Percentiles rank a stretch among this genome's conserved stretches.
phyloP scores from a whole-genome alignment of 2,888 invertebrate genomes.

The Schizotus pectinicornis region DNA sequence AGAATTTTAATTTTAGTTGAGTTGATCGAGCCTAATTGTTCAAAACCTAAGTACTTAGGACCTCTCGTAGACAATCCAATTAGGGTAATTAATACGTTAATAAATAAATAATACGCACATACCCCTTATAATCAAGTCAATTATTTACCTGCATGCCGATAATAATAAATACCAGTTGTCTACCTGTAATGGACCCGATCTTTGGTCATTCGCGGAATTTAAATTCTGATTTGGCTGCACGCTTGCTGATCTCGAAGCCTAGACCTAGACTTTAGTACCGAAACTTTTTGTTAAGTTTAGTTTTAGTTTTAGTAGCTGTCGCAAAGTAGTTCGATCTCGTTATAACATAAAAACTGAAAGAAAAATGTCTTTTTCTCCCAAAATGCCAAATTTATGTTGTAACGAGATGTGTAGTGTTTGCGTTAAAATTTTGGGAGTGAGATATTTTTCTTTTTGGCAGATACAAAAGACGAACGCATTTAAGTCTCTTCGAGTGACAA shows the following conservation, averaged over 20 bases:
- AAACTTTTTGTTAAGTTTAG: constrained; percentile 37
- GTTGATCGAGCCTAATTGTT: background rate
- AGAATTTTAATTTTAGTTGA: background rate
- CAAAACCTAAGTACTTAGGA: background rate
- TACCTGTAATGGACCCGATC: too few relatives aligned
- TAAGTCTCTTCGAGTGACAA: constrained; percentile 46
- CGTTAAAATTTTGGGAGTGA: constrained; percentile 57
- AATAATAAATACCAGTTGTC: constrained; percentile 8
- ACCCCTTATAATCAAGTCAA: constrained; percentile 32
- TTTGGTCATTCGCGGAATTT: background rate
- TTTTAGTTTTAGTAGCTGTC: background rate
- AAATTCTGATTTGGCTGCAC: constrained; percentile 17
- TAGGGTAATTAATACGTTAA: constrained; percentile 1
- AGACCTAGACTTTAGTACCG: constrained; percentile 40
- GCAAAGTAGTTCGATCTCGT: constrained; percentile 69
- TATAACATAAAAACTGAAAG: constrained; percentile 62
- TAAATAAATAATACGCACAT: constrained; percentile 23
- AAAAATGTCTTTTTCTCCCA: constrained; percentile 56
- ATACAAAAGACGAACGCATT: constrained; percentile 78
- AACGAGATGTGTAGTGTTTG: constrained; percentile 54
- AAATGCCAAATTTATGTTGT: constrained; percentile 56
- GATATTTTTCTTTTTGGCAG: constrained; percentile 69
- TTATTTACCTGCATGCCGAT: constrained; percentile 30
- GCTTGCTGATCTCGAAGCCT: background rate
- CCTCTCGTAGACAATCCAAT: constrained; percentile 19